Base-by-base conservation (phyloP, 2,888 invertebrate species). In the Colletes collaris region DNA sequence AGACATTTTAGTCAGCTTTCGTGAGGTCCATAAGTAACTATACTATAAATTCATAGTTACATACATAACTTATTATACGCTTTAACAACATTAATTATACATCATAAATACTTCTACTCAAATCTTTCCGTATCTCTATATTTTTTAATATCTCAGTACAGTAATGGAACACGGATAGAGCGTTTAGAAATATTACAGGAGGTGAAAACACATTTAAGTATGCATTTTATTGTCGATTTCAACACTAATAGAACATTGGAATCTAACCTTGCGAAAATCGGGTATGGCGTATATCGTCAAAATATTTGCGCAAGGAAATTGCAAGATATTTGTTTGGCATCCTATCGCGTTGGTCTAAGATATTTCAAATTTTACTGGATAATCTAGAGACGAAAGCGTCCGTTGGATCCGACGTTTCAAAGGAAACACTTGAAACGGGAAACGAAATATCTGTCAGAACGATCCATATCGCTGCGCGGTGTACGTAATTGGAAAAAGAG, bases 231-330 rank as follows among this genome's bases (percentile, higher is more conserved):
- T 27, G 27, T 27, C 27, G 40, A 40, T 37, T 46, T 46, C 35
- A 10, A n/a, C 56, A n/a, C 3, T 27, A 27, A 27, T 27, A 37
- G 40, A 60, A 35, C 35, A 16, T 53, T 16, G 13, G 49, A 3
- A 19, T 2, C 35, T 11, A 49, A 3, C 58, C 50, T 35, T 19
- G 49, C 3, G 6, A 59, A 27, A 44, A 4, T 59, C 19, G 70
- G 49, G 16, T 35, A 63, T 44, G 11, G 19, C 49, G 52, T 19
- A 63, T 49, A 55, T 16, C 65, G 65, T 52, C 40, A 55, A 78
- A 75, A 66, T 70, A 67, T 75, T 78, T 75, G 67, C 62, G n/a
- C 52, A 3, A n/a, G n/a, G 35, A 53, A 50, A 65, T 75, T 27
- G 19, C 37, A 7, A 35, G 49, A 16, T 10, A n/a, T 56, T 60